Percentiles rank a stretch among this genome's conserved stretches.
phyloP scores from a whole-genome alignment of 2,797 vertebrate species.

The Lateolabrax maculatus region DNA sequence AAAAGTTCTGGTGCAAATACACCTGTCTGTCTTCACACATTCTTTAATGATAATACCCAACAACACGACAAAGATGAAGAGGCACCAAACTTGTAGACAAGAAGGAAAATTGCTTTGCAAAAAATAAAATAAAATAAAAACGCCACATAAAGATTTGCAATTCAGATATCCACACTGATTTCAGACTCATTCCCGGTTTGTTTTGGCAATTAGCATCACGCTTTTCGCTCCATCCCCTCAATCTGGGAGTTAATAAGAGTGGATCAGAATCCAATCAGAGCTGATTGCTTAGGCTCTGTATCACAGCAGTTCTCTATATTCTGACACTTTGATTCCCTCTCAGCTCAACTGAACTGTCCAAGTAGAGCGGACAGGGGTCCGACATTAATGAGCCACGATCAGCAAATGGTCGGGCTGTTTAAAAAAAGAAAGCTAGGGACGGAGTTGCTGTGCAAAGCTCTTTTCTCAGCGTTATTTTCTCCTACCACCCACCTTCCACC shows the following conservation, averaged over 20 bases:
- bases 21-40: neutral
- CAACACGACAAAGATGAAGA: conserved; percentile 17
- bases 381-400: conserved; percentile 73
- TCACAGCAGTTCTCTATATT: conserved; percentile 42
- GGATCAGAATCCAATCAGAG: conserved; percentile 81
- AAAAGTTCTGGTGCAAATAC: neutral
- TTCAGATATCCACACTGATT: conserved; percentile 61
- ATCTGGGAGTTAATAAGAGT: conserved; percentile 77
- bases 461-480: conserved; percentile 47
- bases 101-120: conserved; percentile 19
- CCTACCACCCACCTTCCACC: neutral
- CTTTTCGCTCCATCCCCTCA: conserved; percentile 64
- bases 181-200: conserved; percentile 68
- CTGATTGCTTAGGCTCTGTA: conserved; percentile 70
- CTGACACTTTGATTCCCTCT: conserved; percentile 68
- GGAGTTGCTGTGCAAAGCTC: conserved; percentile 38
- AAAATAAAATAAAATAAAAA: neutral
- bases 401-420: conserved; percentile 47
- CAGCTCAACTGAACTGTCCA: conserved; percentile 49
- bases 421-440: conserved; percentile 5
- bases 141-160: conserved; percentile 53
- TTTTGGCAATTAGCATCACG: conserved; percentile 76
- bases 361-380: conserved; percentile 36
- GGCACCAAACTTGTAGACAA: neutral
- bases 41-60: neutral